Percentiles rank a stretch among this genome's conserved stretches.
These are phyloP conservation scores for Hirtodrosophila duncani DNA, from an alignment of 2,888 invertebrate genomes.

Conservation along the genomic window DNA sequence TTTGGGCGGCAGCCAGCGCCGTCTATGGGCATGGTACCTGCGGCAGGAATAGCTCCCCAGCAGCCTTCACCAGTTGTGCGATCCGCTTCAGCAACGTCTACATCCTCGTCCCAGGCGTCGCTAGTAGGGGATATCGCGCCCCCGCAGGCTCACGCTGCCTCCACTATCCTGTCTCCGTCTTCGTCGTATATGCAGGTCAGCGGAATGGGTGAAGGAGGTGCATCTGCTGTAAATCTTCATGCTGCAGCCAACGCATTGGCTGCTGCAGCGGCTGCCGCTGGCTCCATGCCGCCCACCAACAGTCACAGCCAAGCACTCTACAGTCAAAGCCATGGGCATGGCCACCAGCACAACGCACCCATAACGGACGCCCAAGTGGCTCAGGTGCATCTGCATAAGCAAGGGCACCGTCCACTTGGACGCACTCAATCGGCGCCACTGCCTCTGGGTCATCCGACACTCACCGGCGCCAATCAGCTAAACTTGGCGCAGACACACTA, in stretches of 20 bases:
- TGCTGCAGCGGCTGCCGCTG: conserved; percentile 63
- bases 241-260: conserved; percentile 24
- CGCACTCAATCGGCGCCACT: conserved; percentile 96
- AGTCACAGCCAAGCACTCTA: conserved; percentile 47
- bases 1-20: conserved; percentile 65
- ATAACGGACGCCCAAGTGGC: conserved; percentile 84
- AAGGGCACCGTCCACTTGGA: conserved; percentile 88
- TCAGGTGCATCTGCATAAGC: conserved; percentile 84
- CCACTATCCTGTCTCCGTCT: conserved; percentile 62
- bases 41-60: conserved; percentile 62
- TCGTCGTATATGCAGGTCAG: conserved; percentile 58
- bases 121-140: conserved; percentile 72
- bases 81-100: conserved; percentile 79
- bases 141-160: conserved; percentile 76
- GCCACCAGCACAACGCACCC: conserved; percentile 75
- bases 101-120: conserved; percentile 76
- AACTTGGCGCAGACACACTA: conserved; percentile 78
- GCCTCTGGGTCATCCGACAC: conserved; percentile 92
- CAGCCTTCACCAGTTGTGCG: conserved; percentile 78
- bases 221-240: conserved; percentile 34
- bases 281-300: conserved; percentile 76
- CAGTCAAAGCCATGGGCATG: conserved; percentile 27
- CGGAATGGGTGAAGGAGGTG: conserved; percentile 19
- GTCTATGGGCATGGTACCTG: conserved; percentile 48
- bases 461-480: conserved; percentile 79